Evolutionary conservation across 2,797 vertebrate genomes (phyloP).

Genomic region (Pangasius macronema): DNA sequence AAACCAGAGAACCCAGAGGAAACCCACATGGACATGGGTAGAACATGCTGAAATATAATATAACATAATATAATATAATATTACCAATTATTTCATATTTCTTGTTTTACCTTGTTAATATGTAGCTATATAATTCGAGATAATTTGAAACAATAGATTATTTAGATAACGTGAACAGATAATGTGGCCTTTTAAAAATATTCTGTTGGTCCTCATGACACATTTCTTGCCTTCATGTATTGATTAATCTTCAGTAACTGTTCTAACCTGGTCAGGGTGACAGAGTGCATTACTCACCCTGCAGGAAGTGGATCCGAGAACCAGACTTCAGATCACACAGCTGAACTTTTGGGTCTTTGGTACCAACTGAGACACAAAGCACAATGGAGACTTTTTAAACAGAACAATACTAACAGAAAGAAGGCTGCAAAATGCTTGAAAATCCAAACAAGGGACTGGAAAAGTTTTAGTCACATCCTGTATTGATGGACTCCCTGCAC

Average conservation of each 20-base stretch:
- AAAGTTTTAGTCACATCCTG: background rate
- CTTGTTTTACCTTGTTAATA: background rate
- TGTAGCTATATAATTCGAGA: background rate
- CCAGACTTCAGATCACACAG: conserved; percentile 98
- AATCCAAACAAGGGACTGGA: background rate
- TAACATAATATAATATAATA: background rate
- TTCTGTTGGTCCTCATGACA: background rate
- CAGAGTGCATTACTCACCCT: conserved; percentile 75
- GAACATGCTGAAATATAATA: no score
- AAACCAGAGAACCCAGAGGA: no score
- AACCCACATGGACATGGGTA: background rate
- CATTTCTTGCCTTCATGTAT: background rate
- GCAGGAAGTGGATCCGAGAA: conserved; percentile 90
- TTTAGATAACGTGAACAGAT: no score
- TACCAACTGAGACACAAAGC: conserved; percentile 87
- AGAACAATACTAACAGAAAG: background rate
- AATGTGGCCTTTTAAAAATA: background rate
- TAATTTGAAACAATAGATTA: no score
- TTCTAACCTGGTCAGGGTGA: background rate
- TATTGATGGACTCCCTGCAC: background rate
- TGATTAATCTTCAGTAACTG: background rate
- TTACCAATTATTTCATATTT: background rate
- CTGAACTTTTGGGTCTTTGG: conserved; percentile 92
- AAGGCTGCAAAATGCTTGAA: background rate
- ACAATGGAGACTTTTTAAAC: conserved; percentile 55